These are phyloP conservation scores for Ametastegia equiseti DNA, from an alignment of 2,888 invertebrate genomes.

Conservation along the genomic window DNA sequence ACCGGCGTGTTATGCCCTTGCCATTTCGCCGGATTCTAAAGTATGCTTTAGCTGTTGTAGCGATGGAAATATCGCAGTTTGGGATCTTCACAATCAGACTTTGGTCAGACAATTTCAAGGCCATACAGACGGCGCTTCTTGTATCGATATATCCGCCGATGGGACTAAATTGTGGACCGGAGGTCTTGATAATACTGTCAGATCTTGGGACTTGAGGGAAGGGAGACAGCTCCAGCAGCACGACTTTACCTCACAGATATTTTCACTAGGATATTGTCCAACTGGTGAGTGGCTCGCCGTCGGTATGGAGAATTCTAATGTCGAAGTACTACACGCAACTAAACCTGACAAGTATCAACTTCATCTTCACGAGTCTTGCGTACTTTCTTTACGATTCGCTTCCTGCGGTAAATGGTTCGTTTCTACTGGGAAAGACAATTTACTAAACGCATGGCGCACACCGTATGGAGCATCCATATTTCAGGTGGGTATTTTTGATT, in stretches of 20 bases:
- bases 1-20: slow-evolving; percentile 98
- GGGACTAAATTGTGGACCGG: slow-evolving; percentile 95
- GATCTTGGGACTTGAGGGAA: slow-evolving; percentile 97
- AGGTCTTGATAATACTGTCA: slow-evolving; percentile 96
- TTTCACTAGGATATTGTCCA: slow-evolving; percentile 94
- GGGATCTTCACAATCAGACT: slow-evolving; percentile 95
- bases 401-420: slow-evolving; percentile 99
- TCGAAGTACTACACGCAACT: slow-evolving; percentile 94
- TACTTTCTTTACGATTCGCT: slow-evolving; percentile 96
- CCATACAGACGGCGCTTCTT: slow-evolving; percentile 98
- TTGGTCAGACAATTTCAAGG: slow-evolving; percentile 96
- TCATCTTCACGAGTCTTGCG: slow-evolving; percentile 97
- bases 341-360: slow-evolving; percentile 98
- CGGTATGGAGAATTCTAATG: slow-evolving; percentile 98
- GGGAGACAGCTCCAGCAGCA: slow-evolving; percentile 96
- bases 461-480: slow-evolving; percentile 99
- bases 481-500: slow-evolving; percentile 82
- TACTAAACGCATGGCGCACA: slow-evolving; percentile 98
- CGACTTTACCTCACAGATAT: slow-evolving; percentile 95
- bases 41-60: slow-evolving; percentile 99
- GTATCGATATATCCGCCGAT: slow-evolving; percentile 97
- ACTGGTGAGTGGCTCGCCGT: slow-evolving; percentile 98
- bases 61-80: slow-evolving; percentile 98
- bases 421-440: slow-evolving; percentile 98
- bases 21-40: slow-evolving; percentile 97